Conservation (phyloP, 1,140 invertebrate genomes). For the Cotesia vestalis region DNA sequence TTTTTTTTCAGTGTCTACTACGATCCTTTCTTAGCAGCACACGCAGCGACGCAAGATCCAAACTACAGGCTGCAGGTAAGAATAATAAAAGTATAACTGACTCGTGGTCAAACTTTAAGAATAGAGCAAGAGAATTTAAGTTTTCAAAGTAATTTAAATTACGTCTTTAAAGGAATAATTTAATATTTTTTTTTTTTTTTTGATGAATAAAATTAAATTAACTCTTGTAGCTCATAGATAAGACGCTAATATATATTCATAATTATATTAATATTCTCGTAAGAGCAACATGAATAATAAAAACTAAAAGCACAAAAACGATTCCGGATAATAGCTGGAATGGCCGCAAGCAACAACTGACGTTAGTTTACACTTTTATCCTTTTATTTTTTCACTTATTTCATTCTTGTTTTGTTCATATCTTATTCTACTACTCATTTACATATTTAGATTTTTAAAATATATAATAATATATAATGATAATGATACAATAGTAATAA, state of each 20-base stretch:
- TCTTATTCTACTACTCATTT: not conserved
- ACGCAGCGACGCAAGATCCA: conserved; percentile 79
- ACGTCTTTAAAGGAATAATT: no score
- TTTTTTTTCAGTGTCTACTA: conserved; percentile 85
- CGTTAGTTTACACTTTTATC: conserved; percentile 58
- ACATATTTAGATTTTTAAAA: not conserved
- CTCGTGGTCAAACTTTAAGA: not conserved
- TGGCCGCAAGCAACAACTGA: conserved; percentile 65
- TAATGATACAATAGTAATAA: no score
- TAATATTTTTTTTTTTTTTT: no score
- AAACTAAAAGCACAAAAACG: conserved; percentile 36
- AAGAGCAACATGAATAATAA: conserved; percentile 35
- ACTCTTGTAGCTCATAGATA: not conserved
- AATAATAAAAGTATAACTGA: conserved; percentile 26
- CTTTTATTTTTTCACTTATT: conserved; percentile 28
- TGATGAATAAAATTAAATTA: not conserved
- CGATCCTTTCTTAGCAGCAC: conserved; percentile 92
- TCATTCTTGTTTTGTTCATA: not conserved
- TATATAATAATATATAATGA: no score
- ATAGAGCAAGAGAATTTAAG: not conserved
- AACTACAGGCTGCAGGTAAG: conserved; percentile 91
- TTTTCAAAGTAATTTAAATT: no score
- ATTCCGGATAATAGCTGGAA: conserved; percentile 57
- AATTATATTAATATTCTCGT: conserved; percentile 38
- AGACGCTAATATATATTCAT: not conserved